A percentile compares a stretch with the other conserved stretches of the same genome.
These are phyloP conservation scores for Margaritifera margaritifera DNA, from an alignment of 2,888 invertebrate species.

Conservation along the genomic window DNA sequence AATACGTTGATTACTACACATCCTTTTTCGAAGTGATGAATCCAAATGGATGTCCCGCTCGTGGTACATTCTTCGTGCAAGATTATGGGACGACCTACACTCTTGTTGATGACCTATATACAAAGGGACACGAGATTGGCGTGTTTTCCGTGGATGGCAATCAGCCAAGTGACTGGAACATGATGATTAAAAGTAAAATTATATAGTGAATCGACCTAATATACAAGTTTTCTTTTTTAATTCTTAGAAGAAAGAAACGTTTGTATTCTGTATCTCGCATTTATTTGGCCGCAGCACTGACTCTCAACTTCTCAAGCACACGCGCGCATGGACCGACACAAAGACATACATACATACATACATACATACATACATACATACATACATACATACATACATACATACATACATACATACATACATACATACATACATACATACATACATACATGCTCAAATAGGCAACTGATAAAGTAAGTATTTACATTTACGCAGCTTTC, in stretches of 20 bases:
- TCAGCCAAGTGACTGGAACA: conserved; percentile 32
- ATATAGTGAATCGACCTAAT: background rate
- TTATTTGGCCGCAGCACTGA: background rate
- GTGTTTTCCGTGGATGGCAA: conserved; percentile 39
- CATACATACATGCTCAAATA: too few relatives aligned
- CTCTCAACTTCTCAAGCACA: background rate
- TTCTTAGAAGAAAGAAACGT: background rate
- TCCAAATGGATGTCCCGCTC: conserved; percentile 49
- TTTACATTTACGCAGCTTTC: too few relatives aligned
- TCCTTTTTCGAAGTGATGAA: conserved; percentile 28
- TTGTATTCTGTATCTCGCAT: background rate
- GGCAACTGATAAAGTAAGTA: too few relatives aligned
- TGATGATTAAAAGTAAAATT: conserved; percentile 32
- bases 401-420: too few relatives aligned
- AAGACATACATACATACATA: too few relatives aligned
- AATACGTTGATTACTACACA: conserved; percentile 34
- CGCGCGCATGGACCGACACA: too few relatives aligned
- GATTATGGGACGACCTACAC: conserved; percentile 33
- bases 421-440: too few relatives aligned
- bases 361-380: too few relatives aligned
- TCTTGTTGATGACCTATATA: conserved; percentile 33
- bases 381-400: too few relatives aligned
- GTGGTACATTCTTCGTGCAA: conserved; percentile 51
- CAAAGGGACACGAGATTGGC: conserved; percentile 47
- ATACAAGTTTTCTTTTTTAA: too few relatives aligned